Evolutionary conservation across 2,888 invertebrate genomes (phyloP), one percentile per base, ranked within the genome.

Genomic region (Falcaria lacertinaria): DNA sequence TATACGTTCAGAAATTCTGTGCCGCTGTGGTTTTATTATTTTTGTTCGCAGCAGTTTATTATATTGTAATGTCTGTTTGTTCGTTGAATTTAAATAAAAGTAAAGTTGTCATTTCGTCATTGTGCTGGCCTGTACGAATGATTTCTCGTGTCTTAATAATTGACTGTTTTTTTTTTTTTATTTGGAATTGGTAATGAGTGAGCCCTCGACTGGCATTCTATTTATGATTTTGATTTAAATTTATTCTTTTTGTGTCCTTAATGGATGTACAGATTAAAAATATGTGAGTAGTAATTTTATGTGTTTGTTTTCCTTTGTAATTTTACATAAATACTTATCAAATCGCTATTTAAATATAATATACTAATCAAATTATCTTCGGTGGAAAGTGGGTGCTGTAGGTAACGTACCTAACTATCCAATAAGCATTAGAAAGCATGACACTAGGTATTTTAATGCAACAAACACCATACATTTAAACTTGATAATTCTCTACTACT

Each of bases 41-140:
- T 80, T 76, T 65, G 64, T 54, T 64, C 63, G 63, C 46, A 49
- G 56, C 57, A 58, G 67, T 80, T 81, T 85, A 84, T 84, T 83
- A 83, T 82, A 85, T 76, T 84, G 83, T 84, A 78, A 74, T 76
- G 76, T 75, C 56, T 72, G 73, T 74, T 64, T 69, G 61, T 78
- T 80, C 22, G 37, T 37, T 37, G 37, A 22, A 37, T 37, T 78
- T 79, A 75, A 78, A 79, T 79, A 75, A 70, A 64, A 67, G 69
- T 71, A 61, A 65, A 68, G 70, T 66, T 68, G 72, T 70, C 70
- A 69, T 69, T 69, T 72, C 73, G 65, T 75, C 69, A 73, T 73
- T 72, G 75, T 72, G 60, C 63, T 49, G 49, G 47, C 56, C 52
- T 54, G 52, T 41, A 46, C 49, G 53, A 52, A 56, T 56, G 64